phyloP scores from a whole-genome alignment of 1,140 invertebrate species.

The Coelopa frigida region DNA sequence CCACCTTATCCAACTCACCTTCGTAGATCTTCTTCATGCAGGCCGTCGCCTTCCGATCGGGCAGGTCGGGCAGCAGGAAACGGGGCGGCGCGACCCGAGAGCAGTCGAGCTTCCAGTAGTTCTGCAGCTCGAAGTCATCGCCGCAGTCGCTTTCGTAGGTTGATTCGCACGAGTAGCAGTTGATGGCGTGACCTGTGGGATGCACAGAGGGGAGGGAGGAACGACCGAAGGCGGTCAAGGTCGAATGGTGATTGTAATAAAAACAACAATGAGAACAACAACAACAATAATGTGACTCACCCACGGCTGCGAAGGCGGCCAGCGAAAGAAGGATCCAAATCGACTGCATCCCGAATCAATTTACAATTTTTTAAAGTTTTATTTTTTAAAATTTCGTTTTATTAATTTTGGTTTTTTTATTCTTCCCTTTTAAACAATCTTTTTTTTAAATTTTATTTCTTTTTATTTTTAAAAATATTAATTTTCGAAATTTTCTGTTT shows the following conservation, averaged over 20 bases:
- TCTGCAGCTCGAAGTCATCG: constrained; percentile 32
- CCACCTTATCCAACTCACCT: no score
- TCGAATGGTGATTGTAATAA: no score
- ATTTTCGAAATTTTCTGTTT: constrained; percentile 5
- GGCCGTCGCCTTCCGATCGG: constrained; percentile 31
- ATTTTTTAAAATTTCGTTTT: background rate
- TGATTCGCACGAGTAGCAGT: constrained; percentile 37
- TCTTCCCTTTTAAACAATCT: background rate
- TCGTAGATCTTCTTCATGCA: constrained; percentile 31
- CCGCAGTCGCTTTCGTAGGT: constrained; percentile 30
- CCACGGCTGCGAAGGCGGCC: background rate
- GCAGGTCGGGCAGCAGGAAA: constrained; percentile 26
- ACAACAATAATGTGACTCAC: no score
- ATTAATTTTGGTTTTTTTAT: background rate
- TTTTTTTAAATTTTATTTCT: constrained; percentile 1
- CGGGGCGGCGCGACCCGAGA: constrained; percentile 32
- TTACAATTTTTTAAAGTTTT: background rate
- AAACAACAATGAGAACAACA: no score
- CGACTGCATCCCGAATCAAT: background rate
- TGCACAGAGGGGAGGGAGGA: background rate
- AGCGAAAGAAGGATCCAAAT: background rate
- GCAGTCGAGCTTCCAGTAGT: constrained; percentile 38
- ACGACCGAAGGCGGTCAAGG: no score
- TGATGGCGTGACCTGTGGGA: constrained; percentile 31
- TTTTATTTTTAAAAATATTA: constrained; percentile 1